These are phyloP conservation scores for Willowsia nigromaculata DNA, from an alignment of 2,888 invertebrate genomes.

Conservation along the genomic window DNA sequence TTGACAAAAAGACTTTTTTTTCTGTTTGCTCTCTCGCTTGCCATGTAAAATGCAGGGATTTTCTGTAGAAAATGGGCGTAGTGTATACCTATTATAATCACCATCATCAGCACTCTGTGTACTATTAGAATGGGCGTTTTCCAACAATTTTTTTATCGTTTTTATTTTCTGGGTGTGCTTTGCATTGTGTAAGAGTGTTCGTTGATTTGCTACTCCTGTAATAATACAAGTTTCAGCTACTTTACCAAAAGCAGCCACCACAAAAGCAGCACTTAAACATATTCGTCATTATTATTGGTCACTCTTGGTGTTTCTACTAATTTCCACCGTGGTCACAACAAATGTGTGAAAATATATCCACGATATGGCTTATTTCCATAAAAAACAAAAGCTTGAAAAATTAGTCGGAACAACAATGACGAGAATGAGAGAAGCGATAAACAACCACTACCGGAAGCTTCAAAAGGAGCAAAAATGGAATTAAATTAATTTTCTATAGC, in stretches of 20 bases:
- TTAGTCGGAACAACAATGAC: constrained; percentile 44
- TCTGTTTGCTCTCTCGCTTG: background rate
- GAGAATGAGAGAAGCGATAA: constrained; percentile 44
- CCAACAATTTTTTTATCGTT: constrained; percentile 55
- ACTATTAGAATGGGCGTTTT: constrained; percentile 60
- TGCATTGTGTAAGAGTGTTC: constrained; percentile 19
- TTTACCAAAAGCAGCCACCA: background rate
- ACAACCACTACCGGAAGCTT: constrained; percentile 44
- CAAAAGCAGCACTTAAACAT: constrained; percentile 1
- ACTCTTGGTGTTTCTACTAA: constrained; percentile 44
- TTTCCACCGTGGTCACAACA: constrained; percentile 43
- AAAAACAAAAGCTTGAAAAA: constrained; percentile 25
- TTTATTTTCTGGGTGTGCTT: constrained; percentile 45
- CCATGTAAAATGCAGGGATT: background rate
- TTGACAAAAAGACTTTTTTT: constrained; percentile 51
- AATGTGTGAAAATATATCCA: constrained; percentile 26
- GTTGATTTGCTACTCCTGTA: background rate
- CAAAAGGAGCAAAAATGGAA: constrained; percentile 50
- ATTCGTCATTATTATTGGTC: constrained; percentile 53
- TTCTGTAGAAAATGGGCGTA: constrained; percentile 52
- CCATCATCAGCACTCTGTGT: constrained; percentile 48
- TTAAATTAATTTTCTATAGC: constrained; percentile 51
- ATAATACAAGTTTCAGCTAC: constrained; percentile 43
- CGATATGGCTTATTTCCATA: background rate
- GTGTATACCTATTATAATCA: constrained; percentile 44